phyloP scores from a whole-genome alignment of 37 sponge, comb jelly and placozoan species.

The Tethya wilhelma region DNA sequence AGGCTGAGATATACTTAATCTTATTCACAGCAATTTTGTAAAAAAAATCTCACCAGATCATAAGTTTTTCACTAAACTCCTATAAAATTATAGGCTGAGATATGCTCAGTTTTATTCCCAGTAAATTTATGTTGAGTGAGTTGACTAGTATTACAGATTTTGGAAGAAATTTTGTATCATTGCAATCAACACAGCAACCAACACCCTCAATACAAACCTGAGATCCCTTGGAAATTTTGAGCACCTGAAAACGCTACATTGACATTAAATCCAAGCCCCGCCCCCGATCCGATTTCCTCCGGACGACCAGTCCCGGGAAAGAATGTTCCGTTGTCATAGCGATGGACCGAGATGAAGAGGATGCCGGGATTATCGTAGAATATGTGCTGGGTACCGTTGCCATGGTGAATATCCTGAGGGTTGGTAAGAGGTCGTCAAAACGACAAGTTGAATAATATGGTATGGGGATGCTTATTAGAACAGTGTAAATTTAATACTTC shows the following conservation, averaged over 20 bases:
- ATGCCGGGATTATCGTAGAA: slow-evolving; percentile 88
- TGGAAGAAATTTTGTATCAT: too few species aligned
- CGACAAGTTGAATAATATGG: neutral
- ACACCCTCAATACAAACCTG: slow-evolving; percentile 32
- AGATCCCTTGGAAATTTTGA: slow-evolving; percentile 32
- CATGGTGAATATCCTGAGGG: slow-evolving; percentile 89
- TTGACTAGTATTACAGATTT: too few species aligned
- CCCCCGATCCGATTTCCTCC: slow-evolving; percentile 88
- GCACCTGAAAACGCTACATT: slow-evolving; percentile 91
- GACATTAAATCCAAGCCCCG: slow-evolving; percentile 87
- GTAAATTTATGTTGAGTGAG: too few species aligned
- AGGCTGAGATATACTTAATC: too few species aligned
- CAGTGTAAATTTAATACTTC: too few species aligned
- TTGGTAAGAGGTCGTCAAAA: neutral
- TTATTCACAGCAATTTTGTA: too few species aligned
- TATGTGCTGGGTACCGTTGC: slow-evolving; percentile 89
- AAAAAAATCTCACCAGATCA: too few species aligned
- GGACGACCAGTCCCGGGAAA: slow-evolving; percentile 91
- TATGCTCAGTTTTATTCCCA: too few species aligned
- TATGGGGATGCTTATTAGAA: neutral
- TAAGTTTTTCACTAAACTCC: too few species aligned
- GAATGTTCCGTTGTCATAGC: slow-evolving; percentile 91
- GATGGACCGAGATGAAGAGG: slow-evolving; percentile 85
- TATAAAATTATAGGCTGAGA: too few species aligned
- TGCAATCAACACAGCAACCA: too few species aligned